Evolutionary conservation across 2,113 vertebrate species (phyloP).

Genomic region (Laticauda colubrina): DNA sequence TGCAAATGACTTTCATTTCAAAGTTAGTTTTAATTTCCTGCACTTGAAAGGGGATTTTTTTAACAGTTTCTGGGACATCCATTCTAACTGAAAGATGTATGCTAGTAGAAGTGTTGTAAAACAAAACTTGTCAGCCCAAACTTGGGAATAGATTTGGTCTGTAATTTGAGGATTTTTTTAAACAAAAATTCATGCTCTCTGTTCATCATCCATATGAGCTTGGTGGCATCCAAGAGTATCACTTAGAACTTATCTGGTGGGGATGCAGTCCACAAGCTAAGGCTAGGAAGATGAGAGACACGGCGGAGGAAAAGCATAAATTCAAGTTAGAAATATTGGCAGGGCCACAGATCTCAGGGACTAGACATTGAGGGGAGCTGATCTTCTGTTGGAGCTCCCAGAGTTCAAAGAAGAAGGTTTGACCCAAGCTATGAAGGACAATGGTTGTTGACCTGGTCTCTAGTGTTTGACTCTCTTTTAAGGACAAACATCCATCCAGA

Average conservation of each 20-base stretch:
- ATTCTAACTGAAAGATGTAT: not conserved
- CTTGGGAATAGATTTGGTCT: constrained; percentile 26
- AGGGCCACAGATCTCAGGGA: no score
- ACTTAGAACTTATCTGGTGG: no score
- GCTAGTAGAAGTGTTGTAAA: not conserved
- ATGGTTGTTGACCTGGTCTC: no score
- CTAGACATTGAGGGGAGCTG: no score
- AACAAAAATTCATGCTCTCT: not conserved
- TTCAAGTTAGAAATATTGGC: no score
- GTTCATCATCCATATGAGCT: not conserved
- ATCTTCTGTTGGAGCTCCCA: no score
- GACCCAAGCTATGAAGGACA: no score
- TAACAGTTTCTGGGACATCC: not conserved
- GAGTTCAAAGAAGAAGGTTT: no score
- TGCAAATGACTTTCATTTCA: not conserved
- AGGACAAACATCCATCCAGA: no score
- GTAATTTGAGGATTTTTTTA: constrained; percentile 31
- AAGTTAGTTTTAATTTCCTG: not conserved
- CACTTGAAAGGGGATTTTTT: not conserved
- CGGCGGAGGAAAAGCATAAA: not conserved
- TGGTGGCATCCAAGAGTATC: no score
- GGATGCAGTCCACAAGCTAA: not conserved
- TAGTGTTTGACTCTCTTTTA: no score
- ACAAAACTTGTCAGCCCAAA: not conserved
- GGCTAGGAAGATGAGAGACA: not conserved